These are phyloP conservation scores for Vimba vimba DNA, from an alignment of 2,113 vertebrate species.

Conservation along the genomic window DNA sequence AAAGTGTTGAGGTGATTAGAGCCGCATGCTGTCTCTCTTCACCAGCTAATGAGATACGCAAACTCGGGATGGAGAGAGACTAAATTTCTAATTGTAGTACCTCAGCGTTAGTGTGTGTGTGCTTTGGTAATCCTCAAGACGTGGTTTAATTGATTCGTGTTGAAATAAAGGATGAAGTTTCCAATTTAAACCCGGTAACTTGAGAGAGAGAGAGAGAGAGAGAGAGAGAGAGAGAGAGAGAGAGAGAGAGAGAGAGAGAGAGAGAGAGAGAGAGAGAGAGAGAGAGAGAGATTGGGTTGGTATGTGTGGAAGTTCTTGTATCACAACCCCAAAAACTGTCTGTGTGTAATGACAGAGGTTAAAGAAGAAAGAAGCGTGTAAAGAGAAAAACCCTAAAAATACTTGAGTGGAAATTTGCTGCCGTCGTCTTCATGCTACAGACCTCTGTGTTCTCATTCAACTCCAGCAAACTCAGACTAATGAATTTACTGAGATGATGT, in stretches of 20 bases:
- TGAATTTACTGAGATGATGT: conserved; percentile 41
- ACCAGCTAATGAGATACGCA: conserved; percentile 19
- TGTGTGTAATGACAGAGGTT: not conserved
- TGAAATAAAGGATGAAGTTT: conserved; percentile 59
- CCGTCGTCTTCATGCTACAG: not conserved
- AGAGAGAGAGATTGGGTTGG: conserved; percentile 26
- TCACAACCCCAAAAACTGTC: not conserved
- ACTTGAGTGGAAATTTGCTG: not conserved
- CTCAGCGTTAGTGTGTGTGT: conserved; percentile 37
- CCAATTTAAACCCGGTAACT: conserved; percentile 47
- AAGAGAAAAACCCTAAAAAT: not conserved
- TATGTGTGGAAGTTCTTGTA: conserved; percentile 5
- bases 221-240: no score
- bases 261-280: conserved; percentile 22
- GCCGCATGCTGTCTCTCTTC: conserved; percentile 25
- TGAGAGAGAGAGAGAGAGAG: conserved; percentile 37
- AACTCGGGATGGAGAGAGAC: conserved; percentile 4
- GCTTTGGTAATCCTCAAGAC: conserved; percentile 50
- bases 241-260: no score
- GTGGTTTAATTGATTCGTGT: conserved; percentile 52
- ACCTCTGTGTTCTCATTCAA: not conserved
- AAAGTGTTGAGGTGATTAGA: conserved; percentile 20
- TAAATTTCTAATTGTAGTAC: not conserved
- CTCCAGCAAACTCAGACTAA: conserved; percentile 16
- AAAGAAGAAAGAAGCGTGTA: no score